Evolutionary conservation across 2,797 vertebrate genomes (phyloP).

Genomic region (Trematomus bernacchii): DNA sequence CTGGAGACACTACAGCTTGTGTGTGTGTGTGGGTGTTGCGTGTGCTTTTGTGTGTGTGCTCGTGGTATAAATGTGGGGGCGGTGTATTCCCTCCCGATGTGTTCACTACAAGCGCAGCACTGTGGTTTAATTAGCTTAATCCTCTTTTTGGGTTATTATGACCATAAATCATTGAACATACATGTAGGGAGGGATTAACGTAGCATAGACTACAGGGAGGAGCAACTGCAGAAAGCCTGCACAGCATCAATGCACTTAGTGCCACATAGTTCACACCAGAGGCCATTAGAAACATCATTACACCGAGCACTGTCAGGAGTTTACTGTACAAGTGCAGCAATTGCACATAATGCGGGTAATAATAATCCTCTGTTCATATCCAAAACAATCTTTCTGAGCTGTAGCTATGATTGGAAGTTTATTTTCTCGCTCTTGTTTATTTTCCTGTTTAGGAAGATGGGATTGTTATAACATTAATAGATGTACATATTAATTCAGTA

Average conservation of each 20-base stretch:
- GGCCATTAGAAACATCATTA: slow-evolving; percentile 70
- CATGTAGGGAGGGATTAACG: slow-evolving; percentile 78
- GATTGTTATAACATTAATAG: slow-evolving; percentile 43
- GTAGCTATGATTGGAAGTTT: slow-evolving; percentile 32
- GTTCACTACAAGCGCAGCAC: slow-evolving; percentile 77
- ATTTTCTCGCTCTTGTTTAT: slow-evolving; percentile 8
- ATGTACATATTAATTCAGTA: slow-evolving; percentile 57
- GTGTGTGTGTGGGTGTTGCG: slow-evolving; percentile 18
- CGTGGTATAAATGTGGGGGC: slow-evolving; percentile 62
- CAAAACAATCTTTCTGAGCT: slow-evolving; percentile 24
- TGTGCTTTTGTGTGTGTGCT: slow-evolving; percentile 25
- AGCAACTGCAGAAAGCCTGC: slow-evolving; percentile 64
- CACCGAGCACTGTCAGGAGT: slow-evolving; percentile 37
- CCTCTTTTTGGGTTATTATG: slow-evolving; percentile 84
- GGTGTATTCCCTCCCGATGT: slow-evolving; percentile 71
- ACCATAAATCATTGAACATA: slow-evolving; percentile 83
- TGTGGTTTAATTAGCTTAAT: slow-evolving; percentile 84
- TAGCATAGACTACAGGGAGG: slow-evolving; percentile 68
- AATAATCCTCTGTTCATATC: slow-evolving; percentile 32
- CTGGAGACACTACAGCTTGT: slow-evolving; percentile 60
- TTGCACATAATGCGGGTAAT: slow-evolving; percentile 29
- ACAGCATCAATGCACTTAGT: slow-evolving; percentile 62
- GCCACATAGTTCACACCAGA: slow-evolving; percentile 64
- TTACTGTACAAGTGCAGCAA: slow-evolving; percentile 25
- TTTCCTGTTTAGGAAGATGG: slow-evolving; percentile 20